Conservation (phyloP, 2,888 invertebrate species). For the Mimachlamys varia region DNA sequence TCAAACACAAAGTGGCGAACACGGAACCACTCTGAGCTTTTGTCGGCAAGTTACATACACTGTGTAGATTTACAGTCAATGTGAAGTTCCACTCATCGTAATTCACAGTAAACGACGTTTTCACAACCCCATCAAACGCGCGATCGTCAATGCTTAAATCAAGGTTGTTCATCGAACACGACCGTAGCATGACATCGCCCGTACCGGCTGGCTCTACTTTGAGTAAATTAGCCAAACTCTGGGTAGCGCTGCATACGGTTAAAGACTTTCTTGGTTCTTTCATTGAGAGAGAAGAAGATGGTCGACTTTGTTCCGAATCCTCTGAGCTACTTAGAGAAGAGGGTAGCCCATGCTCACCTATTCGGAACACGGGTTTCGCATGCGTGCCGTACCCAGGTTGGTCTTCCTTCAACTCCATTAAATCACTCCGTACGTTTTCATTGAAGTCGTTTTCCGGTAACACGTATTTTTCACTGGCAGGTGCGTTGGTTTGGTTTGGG, state of each 20-base stretch:
- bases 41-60: slow-evolving; percentile 40
- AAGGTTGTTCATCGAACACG: slow-evolving; percentile 39
- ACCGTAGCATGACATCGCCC: background rate
- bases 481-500: background rate
- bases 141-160: slow-evolving; percentile 28
- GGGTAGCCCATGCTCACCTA: background rate
- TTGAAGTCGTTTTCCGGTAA: background rate
- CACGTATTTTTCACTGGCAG: background rate
- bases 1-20: slow-evolving; percentile 42
- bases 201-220: background rate
- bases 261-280: background rate
- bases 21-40: slow-evolving; percentile 39
- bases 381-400: background rate
- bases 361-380: background rate
- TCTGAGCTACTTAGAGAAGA: background rate
- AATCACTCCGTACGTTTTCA: slow-evolving; percentile 32
- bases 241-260: background rate
- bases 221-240: background rate
- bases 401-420: background rate
- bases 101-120: slow-evolving; percentile 40
- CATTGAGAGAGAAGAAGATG: background rate
- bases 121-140: slow-evolving; percentile 24
- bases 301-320: background rate
- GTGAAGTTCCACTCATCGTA: slow-evolving; percentile 45
- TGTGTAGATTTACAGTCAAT: slow-evolving; percentile 45